Percentiles rank a stretch among this genome's conserved stretches.
Evolutionary conservation across 1,140 invertebrate species (phyloP).

Genomic region (Cardiocondyla obscurior): DNA sequence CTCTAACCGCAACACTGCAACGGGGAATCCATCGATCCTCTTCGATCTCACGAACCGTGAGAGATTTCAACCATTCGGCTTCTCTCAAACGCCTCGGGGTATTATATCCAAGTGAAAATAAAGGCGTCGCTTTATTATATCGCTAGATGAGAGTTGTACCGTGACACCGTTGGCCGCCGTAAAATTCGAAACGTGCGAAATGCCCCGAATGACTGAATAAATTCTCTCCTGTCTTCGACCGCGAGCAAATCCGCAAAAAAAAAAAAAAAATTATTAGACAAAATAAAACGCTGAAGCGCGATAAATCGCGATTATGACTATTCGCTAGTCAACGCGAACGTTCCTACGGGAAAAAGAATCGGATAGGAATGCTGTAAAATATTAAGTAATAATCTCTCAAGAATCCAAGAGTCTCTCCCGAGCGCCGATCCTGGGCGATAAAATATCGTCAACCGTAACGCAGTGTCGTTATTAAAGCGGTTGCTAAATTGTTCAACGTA

Average conservation of each 20-base stretch:
- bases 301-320: neutral
- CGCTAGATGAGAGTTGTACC: constrained; percentile 11
- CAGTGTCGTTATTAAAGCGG: constrained; percentile 34
- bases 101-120: constrained; percentile 39
- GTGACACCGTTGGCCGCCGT: neutral
- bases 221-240: neutral
- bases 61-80: constrained; percentile 52
- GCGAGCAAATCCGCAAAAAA: neutral
- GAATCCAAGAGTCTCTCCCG: constrained; percentile 23
- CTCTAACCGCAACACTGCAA: constrained; percentile 43
- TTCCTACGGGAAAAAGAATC: neutral
- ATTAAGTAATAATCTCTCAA: constrained; percentile 37
- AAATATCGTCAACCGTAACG: constrained; percentile 19
- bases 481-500: neutral
- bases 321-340: neutral
- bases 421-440: constrained; percentile 6
- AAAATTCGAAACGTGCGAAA: constrained; percentile 44
- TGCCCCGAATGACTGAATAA: neutral
- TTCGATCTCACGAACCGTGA: constrained; percentile 73
- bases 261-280: no score
- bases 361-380: constrained; percentile 43
- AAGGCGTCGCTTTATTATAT: constrained; percentile 54
- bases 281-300: neutral
- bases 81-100: constrained; percentile 26
- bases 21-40: constrained; percentile 57